Conservation (phyloP, 2,113 vertebrate genomes). For the Platycercus adscitus region DNA sequence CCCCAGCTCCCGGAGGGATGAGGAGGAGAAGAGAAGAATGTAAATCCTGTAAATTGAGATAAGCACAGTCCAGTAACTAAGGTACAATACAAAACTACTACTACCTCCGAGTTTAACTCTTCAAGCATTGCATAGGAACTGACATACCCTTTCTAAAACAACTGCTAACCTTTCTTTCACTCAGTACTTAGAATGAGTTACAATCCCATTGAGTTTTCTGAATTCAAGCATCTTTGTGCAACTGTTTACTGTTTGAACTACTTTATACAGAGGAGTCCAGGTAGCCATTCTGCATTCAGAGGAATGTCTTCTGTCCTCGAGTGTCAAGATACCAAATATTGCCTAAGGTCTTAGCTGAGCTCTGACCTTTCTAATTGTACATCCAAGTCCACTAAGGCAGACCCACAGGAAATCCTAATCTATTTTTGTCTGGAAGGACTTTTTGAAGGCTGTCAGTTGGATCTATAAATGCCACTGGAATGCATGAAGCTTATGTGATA, state of each 20-base stretch:
- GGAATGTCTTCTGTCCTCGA: neutral
- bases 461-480: neutral
- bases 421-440: neutral
- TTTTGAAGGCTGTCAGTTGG: neutral
- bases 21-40: neutral
- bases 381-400: neutral
- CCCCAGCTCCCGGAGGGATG: neutral
- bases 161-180: neutral
- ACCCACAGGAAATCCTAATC: neutral
- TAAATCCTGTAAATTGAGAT: neutral
- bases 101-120: neutral
- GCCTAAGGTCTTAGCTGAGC: neutral
- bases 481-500: neutral
- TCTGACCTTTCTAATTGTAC: neutral
- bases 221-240: neutral
- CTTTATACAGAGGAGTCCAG: neutral
- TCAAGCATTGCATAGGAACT: neutral
- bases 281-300: neutral
- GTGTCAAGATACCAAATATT: neutral
- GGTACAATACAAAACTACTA: neutral
- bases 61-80: neutral
- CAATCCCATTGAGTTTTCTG: neutral
- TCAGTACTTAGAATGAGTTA: neutral
- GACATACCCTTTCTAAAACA: neutral
- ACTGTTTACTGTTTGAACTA: neutral